A percentile compares a stretch with the other conserved stretches of the same genome.
Evolutionary conservation across 2,797 vertebrate species (phyloP).

Genomic region (Sitta carolinensis): DNA sequence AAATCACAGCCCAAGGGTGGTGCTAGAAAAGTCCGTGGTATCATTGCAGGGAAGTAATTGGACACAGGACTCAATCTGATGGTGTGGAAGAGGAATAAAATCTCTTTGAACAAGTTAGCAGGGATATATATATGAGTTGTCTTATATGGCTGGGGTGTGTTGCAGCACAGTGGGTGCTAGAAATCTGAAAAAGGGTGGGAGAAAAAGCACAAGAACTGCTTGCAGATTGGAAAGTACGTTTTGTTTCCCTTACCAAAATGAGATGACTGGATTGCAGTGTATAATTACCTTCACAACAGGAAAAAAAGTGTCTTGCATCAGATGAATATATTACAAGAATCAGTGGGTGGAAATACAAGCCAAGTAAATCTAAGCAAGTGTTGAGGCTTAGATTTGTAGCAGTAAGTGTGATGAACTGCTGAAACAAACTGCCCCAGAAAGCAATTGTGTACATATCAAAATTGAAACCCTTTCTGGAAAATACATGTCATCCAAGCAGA

Average conservation of each 20-base stretch:
- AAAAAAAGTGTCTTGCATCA: conserved; percentile 17
- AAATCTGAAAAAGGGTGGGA: neutral
- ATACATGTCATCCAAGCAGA: neutral
- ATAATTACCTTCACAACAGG: conserved; percentile 38
- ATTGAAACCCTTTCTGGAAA: neutral
- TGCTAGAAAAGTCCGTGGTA: neutral
- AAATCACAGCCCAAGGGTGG: neutral
- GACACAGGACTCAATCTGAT: neutral
- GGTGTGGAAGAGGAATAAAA: neutral
- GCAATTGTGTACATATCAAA: neutral
- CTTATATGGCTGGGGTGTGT: neutral
- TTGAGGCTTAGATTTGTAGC: neutral
- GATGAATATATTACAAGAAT: conserved; percentile 31
- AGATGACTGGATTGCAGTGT: neutral
- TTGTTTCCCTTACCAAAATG: conserved; percentile 19
- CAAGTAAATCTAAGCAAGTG: conserved; percentile 19
- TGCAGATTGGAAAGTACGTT: neutral
- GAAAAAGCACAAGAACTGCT: neutral
- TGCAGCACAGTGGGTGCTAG: neutral
- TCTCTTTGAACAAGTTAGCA: neutral
- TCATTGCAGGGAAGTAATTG: neutral
- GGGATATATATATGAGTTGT: neutral
- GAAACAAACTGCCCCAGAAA: conserved; percentile 10
- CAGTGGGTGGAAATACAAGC: conserved; percentile 37
- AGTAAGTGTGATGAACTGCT: conserved; percentile 1